Base-by-base conservation (phyloP, 2,797 vertebrate species). In the Rhynchonycteris naso region DNA sequence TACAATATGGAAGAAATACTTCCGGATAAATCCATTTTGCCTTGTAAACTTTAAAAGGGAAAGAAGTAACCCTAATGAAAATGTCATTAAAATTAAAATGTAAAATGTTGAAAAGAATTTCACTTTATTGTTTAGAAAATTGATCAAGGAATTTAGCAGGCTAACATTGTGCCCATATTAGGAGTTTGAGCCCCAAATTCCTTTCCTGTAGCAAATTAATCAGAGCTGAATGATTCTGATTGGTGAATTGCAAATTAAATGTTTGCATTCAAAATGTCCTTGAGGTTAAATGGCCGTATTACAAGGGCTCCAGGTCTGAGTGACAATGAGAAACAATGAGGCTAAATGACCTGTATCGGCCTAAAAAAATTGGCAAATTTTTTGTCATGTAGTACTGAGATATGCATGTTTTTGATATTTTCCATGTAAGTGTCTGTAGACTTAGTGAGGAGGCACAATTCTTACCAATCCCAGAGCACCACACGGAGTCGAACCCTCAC, bases 81-180 rank as follows among this genome's bases (percentile, higher is more conserved):
- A 90, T 52, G n/a, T 33, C 61, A 58, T 35, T 88, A 68, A 88
- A 88, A 88, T 91, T n/a, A 80, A 93, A 56, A 87, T 76, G 28
- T 58, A 93, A 89, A 76, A 76, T 82, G 24, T 2, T 95, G 71
- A 74, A 94, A 79, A 71, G 50, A 8, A 12, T 86, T 92, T 58
- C 43, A 56, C 35, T 90, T 85, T 24, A 30, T 66, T 65, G 15
- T 43, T 24, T 58, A 90, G 81, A 90, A 86, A 90, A 88, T 52
- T 85, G 52, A 90, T 50, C 16, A 63, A 90, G 59, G 14, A 86
- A 86, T 75, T 92, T 54, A 87, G 91, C 88, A 69, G 59, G 12
- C 6, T 59, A 82, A 12, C 43, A 43, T 43, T 43, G 43, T 43
- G 43, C 43, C 43, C 43, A 43, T 6, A 43, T 43, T 43, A 72